Evolutionary conservation across 23 tunicate genomes (phyloP).

Genomic region (Trididemnum nubilum): DNA sequence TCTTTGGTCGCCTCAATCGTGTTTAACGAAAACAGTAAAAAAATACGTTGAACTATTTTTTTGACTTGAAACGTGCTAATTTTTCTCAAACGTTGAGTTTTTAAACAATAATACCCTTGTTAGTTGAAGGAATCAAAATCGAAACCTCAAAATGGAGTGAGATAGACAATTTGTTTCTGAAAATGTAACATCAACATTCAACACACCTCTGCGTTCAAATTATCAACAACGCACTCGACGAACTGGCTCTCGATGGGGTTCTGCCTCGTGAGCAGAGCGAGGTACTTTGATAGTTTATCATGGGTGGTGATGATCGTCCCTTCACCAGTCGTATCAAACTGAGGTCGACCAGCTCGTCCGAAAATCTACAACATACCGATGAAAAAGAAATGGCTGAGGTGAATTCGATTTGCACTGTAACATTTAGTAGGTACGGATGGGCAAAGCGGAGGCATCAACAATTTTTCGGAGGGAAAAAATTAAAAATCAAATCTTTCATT

Average conservation of each 20-base stretch:
- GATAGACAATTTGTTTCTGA: too few relatives aligned
- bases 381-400: too few relatives aligned
- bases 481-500: too few relatives aligned
- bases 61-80: too few relatives aligned
- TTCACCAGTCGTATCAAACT: slow-evolving; percentile 97
- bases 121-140: too few relatives aligned
- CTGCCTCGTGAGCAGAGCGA: slow-evolving; percentile 84
- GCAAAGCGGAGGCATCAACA: neutral
- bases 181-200: too few relatives aligned
- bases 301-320: slow-evolving; percentile 98
- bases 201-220: slow-evolving; percentile 95
- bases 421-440: neutral
- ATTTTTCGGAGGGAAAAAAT: neutral
- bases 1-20: too few relatives aligned
- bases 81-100: too few relatives aligned
- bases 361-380: slow-evolving; percentile 84
- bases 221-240: slow-evolving; percentile 87
- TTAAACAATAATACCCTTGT: too few relatives aligned
- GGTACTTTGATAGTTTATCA: slow-evolving; percentile 81
- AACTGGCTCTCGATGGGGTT: slow-evolving; percentile 97
- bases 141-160: too few relatives aligned
- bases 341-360: slow-evolving; percentile 99
- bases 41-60: too few relatives aligned
- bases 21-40: too few relatives aligned
- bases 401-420: neutral